Base-by-base conservation (phyloP, 2,888 invertebrate species). In the Ephialtes manifestator region DNA sequence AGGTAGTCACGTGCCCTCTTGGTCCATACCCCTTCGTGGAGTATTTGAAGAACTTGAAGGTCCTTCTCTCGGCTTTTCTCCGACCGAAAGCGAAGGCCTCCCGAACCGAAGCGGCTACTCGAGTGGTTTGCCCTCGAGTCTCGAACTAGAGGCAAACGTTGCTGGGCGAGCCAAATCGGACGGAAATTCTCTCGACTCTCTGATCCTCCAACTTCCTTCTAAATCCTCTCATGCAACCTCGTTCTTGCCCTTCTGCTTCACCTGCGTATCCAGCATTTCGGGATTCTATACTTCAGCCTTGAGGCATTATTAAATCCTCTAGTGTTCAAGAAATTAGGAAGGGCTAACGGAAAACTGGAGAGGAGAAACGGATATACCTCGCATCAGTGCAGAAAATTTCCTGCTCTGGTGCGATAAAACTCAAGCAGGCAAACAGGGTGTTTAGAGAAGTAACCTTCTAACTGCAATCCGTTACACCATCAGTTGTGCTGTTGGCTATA, bases 131-230 rank as follows among this genome's bases (percentile, higher is more conserved):
- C 84, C 77, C 84, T 81, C 74, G 74, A 84, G 77, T 70, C 74
- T 68, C 31, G 53, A 67, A 74, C 81, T 79, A 87, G 86, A 87
- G 87, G 87, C 87, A 87, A 87, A 86, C 84, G 81, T 63, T 63
- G 55, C 48, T 46, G 53, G 74, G 43, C 63, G 72, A 24, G 84
- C 83, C 87, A 89, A 89, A 89, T 89, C 88, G 87, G 87, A 85
- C 85, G 89, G 88, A 88, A 89, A 88, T 89, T 87, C 87, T 77
- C 51, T 70, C 55, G 46, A 39, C 71, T 78, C 74, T 74, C 65
- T 67, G 51, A 28, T 55, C 63, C 74, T 76, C 18, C 48, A 81
- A 72, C 58, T 84, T 80, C 81, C 80, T 77, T 81, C 58, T 53
- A 60, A 48, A 81, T 81, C 80, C 74, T 72, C 74, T 80, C 67